Base-by-base conservation (phyloP, 2,113 vertebrate species). In the Genyomyrus donnyi region DNA sequence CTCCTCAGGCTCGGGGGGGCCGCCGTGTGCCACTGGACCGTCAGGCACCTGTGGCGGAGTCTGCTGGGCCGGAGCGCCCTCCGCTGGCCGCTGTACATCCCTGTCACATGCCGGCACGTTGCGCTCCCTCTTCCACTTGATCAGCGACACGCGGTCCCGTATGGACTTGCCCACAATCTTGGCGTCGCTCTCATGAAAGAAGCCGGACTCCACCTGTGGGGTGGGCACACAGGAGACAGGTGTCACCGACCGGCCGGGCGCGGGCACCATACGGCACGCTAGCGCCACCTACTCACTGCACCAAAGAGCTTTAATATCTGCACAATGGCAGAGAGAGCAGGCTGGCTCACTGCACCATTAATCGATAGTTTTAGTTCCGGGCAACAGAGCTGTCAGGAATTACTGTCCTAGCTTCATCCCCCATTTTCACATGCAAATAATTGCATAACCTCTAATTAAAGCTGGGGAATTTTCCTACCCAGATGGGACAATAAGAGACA, bases 131-230 rank as follows among this genome's bases (percentile, higher is more conserved):
- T 98, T 94, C 97, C 98, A 98, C n/a, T 97, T 97, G 93, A 99
- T 98, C 92, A 99, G 92, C 0, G 98, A 96, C 87, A 99, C 98
- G 0, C 98, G 95, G 93, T 99, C 98, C 8, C 97, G 96, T 91
- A 99, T 98, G 0, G 98, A 98, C 95, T 99, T 99, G 6, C 97
- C 98, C 90, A 99, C 97, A 0, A 97, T 98, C 95, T 99, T 99
- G 50, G 97, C 95, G 17, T 99, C 98, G 0, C 94, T 99, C 92
- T 99, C 98, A 0, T 97, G 96, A 92, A 97, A 97, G 92, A 97
- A 97, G 13, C 97, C 96, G 19, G 96, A 97, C 70, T 97, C 96
- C 4, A 97, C 95, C 97, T 97, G 90, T 83, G 91, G 92, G 80
- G 87, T 24, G 4, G 15, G 0, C 84, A 87, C 13, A 39, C 15